Evolutionary conservation across 2,797 vertebrate species (phyloP).

Genomic region (Valencia hispanica): DNA sequence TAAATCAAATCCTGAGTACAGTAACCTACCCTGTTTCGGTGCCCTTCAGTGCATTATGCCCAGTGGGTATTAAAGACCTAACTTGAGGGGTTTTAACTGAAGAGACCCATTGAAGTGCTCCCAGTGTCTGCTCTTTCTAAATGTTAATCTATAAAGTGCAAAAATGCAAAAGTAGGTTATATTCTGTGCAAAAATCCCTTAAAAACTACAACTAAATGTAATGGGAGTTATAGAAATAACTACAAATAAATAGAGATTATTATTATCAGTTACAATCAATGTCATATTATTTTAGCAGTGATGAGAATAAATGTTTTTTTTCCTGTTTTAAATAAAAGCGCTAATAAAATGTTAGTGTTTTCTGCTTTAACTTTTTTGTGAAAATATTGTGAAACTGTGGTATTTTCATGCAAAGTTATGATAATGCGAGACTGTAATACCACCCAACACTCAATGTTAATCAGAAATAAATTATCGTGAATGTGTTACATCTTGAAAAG

Average conservation of each 20-base stretch:
- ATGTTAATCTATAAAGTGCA: not conserved
- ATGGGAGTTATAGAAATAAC: not conserved
- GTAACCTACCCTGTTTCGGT: not conserved
- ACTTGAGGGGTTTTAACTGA: too few species aligned
- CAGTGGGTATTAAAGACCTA: too few species aligned
- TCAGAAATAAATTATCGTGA: slow-evolving; percentile 36
- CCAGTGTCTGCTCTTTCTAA: not conserved
- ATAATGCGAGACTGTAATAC: not conserved
- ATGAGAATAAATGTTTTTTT: not conserved
- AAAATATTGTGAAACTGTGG: not conserved
- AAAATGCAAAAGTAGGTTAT: not conserved
- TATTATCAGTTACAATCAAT: not conserved
- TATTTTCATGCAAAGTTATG: not conserved
- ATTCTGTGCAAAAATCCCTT: not conserved
- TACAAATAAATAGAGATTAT: not conserved
- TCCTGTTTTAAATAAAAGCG: not conserved
- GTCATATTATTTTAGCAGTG: not conserved
- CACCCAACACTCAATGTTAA: not conserved
- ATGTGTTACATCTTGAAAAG: slow-evolving; percentile 31
- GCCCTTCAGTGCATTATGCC: not conserved
- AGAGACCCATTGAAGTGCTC: not conserved
- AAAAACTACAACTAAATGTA: not conserved
- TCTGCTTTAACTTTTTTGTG: not conserved
- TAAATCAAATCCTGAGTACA: not conserved
- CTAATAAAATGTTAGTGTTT: not conserved